Evolutionary conservation across 2,797 vertebrate genomes (phyloP).

Genomic region (Poecile montanus): DNA sequence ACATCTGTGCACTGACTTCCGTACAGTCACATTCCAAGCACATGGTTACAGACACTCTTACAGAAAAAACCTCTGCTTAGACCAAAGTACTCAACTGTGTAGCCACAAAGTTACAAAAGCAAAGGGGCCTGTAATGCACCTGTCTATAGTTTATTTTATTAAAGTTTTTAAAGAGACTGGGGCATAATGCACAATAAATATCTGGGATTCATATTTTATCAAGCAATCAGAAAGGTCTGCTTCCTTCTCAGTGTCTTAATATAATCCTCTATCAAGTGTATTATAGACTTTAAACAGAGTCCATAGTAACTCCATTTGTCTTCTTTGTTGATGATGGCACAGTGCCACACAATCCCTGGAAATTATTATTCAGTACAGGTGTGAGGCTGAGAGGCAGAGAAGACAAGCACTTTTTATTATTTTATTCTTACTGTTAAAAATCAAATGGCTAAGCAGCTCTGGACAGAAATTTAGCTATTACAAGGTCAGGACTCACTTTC

Average conservation of each 20-base stretch:
- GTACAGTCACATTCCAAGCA: neutral
- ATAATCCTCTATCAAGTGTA: neutral
- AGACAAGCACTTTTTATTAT: neutral
- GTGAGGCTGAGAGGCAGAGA: neutral
- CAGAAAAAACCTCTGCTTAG: neutral
- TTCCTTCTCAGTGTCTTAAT: constrained; percentile 5
- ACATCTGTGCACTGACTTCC: neutral
- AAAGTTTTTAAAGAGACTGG: neutral
- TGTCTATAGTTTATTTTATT: neutral
- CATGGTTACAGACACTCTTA: neutral
- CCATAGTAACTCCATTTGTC: constrained; percentile 4
- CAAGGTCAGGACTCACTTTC: constrained; percentile 36
- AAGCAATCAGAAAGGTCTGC: neutral
- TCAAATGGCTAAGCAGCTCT: neutral
- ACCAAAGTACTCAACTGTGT: neutral
- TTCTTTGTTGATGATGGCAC: constrained; percentile 8
- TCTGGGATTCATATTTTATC: neutral
- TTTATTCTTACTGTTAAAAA: constrained; percentile 27
- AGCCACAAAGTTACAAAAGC: neutral
- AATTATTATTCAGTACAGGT: constrained; percentile 3
- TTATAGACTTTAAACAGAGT: neutral
- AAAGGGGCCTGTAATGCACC: neutral
- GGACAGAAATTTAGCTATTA: constrained; percentile 45
- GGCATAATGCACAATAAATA: neutral
- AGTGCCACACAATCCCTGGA: neutral